A percentile compares a stretch with the other conserved stretches of the same genome.
Evolutionary conservation across 2,113 vertebrate genomes (phyloP).

Genomic region (Bos taurus): ARS-UCD2.0 NC_037344.1:59640001-59640500

Average conservation of each 20-base stretch:
- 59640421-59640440: background rate
- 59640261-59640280: too few species aligned
- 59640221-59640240: background rate
- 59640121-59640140: background rate
- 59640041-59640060: slow-evolving; percentile 54
- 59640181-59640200: background rate
- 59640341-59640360: background rate
- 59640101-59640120: background rate
- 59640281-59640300: background rate
- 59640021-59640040: slow-evolving; percentile 65
- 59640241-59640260: background rate
- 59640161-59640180: background rate
- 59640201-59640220: background rate
- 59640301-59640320: background rate
- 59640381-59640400: background rate
- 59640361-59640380: background rate
- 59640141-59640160: background rate
- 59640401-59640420: background rate
- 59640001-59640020: slow-evolving; percentile 54
- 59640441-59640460: background rate
- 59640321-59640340: background rate
- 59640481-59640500: background rate
- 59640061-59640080: background rate
- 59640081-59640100: background rate
- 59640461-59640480: background rate